Evolutionary conservation across 2,888 invertebrate genomes (phyloP).

Genomic region (Mylabris sibirica): DNA sequence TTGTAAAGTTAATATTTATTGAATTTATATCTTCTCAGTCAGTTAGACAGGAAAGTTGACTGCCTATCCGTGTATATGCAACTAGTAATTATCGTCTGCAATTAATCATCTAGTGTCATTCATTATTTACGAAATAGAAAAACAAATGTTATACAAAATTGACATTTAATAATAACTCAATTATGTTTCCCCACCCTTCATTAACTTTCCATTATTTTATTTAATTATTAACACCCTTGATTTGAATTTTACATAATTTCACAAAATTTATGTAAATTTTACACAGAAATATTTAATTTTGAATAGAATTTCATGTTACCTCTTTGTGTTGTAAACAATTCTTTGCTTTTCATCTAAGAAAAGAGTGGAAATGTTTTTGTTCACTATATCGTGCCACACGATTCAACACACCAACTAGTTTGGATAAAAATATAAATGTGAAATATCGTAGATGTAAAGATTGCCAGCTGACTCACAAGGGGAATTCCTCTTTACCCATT

Average conservation of each 20-base stretch:
- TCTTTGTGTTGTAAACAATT: background rate
- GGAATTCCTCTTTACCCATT: background rate
- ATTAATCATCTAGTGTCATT: background rate
- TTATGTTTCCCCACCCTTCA: no score
- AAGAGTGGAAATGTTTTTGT: no score
- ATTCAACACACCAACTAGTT: background rate
- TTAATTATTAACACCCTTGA: background rate
- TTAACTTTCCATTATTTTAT: no score
- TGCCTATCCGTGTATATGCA: background rate
- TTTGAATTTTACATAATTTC: background rate
- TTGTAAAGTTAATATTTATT: background rate
- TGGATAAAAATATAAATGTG: background rate
- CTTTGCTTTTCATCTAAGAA: background rate
- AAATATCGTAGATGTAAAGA: background rate
- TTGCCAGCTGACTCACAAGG: background rate
- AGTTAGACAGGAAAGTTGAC: no score
- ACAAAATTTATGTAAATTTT: background rate
- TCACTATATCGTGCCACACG: no score
- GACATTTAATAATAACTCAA: no score
- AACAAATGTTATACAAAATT: no score
- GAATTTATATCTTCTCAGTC: no score
- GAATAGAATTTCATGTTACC: background rate
- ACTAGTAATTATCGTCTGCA: background rate
- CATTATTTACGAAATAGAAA: no score
- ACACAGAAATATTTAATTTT: background rate